Conservation (phyloP, 2,888 invertebrate genomes). For the Stenichneumon culpator region DNA sequence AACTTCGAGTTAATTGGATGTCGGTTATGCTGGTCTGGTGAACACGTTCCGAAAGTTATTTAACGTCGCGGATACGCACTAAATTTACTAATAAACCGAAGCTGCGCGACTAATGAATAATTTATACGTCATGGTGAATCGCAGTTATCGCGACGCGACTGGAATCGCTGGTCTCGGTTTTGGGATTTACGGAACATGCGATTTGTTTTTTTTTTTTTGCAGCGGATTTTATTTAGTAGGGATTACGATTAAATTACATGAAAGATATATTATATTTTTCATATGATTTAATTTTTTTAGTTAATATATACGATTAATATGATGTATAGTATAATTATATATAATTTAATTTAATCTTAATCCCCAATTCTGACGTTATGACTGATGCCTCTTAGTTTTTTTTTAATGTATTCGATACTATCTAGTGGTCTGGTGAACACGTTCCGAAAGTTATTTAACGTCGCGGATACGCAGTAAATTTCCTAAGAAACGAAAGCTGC, state of each 20-base stretch:
- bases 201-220: no score
- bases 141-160: background rate
- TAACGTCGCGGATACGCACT: constrained; percentile 19
- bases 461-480: background rate
- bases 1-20: constrained; percentile 66
- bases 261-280: no score
- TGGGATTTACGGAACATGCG: no score
- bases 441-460: constrained; percentile 50
- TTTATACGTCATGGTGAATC: background rate
- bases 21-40: constrained; percentile 63
- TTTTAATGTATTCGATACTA: no score
- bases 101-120: background rate
- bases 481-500: background rate
- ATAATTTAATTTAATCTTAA: no score
- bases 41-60: constrained; percentile 53
- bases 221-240: no score
- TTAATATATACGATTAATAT: no score
- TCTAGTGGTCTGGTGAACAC: constrained; percentile 61
- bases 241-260: no score
- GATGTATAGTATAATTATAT: no score
- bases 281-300: no score
- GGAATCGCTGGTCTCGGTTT: background rate
- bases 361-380: no score
- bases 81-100: background rate
- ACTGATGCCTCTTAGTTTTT: no score